Evolutionary conservation across 2,888 invertebrate genomes (phyloP), one percentile per base, ranked within the genome.

Genomic region (Athalia rosae): DNA sequence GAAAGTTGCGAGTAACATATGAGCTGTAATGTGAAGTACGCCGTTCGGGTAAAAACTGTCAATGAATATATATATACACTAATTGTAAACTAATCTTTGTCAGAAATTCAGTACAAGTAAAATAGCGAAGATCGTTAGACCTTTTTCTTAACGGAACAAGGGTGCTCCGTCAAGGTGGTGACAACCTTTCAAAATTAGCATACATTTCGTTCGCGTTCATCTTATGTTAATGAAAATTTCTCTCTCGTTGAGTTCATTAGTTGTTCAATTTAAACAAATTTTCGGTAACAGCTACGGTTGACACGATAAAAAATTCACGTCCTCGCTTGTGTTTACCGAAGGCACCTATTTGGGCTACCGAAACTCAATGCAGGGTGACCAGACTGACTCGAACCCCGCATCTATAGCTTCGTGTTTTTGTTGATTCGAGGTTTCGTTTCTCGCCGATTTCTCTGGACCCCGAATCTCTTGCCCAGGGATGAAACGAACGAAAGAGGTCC

Each of bases 261-360:
- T 7, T 7, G 43, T 45, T 43, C n/a, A 11, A 58, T n/a, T 62
- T 62, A 62, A 3, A 4, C n/a, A 28, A 45, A 64, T 64, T 47
- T 47, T 64, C 45, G 45, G n/a, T 47, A 15, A 6, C 6, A n/a
- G 47, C 3, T 13, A 47, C 59, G 13, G 71, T 71, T 56, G 56
- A 58, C 58, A 56, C 71, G 43, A 71, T 58, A 71, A 61, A 61
- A 61, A 61, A 41, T 71, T 11, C 8, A 43, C 43, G 71, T 45
- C 58, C 58, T 13, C 43, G 71, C 45, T 71, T 71, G 71, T 71
- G 71, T 71, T 71, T 71, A 71, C 71, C 13, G 58, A 45, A 71
- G 58, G 71, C 58, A 58, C 71, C 71, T 71, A 56, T 71, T 71
- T 71, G 45, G 71, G 71, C 71, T 71, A 58, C 45, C 43, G 58